phyloP scores from a whole-genome alignment of 2,113 vertebrate genomes.

The Saguinus imperator region DNA sequence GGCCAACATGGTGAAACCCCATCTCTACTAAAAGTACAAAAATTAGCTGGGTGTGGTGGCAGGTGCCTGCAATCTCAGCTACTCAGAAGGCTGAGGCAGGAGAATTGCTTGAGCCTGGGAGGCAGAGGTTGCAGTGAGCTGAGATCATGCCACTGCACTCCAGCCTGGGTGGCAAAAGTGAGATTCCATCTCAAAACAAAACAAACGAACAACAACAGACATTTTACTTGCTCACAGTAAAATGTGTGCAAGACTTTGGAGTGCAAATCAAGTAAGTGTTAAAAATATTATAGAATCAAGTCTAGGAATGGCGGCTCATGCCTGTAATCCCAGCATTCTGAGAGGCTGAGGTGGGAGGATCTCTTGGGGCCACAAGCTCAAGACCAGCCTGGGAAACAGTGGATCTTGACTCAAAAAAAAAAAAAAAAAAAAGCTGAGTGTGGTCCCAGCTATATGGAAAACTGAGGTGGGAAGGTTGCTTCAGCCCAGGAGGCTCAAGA shows the following conservation, averaged over 20 bases:
- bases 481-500: background rate
- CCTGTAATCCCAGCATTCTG: too few species aligned
- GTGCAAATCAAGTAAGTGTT: too few species aligned
- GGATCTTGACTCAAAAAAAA: too few species aligned
- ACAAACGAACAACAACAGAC: too few species aligned
- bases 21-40: background rate
- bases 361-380: background rate
- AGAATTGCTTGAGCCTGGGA: background rate
- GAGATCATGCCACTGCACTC: background rate
- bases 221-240: background rate
- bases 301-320: too few species aligned
- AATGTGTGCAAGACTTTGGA: background rate
- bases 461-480: background rate
- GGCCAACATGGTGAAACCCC: background rate
- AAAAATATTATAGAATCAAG: too few species aligned
- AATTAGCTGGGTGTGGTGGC: background rate
- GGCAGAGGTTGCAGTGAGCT: background rate
- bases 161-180: background rate
- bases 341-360: too few species aligned
- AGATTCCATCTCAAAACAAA: background rate
- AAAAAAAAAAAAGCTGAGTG: too few species aligned
- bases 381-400: background rate
- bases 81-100: background rate
- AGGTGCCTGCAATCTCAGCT: background rate
- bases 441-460: too few species aligned